A percentile compares a stretch with the other conserved stretches of the same genome.
phyloP scores from a whole-genome alignment of 2,113 vertebrate genomes.

The Pangasianodon hypophthalmus region DNA sequence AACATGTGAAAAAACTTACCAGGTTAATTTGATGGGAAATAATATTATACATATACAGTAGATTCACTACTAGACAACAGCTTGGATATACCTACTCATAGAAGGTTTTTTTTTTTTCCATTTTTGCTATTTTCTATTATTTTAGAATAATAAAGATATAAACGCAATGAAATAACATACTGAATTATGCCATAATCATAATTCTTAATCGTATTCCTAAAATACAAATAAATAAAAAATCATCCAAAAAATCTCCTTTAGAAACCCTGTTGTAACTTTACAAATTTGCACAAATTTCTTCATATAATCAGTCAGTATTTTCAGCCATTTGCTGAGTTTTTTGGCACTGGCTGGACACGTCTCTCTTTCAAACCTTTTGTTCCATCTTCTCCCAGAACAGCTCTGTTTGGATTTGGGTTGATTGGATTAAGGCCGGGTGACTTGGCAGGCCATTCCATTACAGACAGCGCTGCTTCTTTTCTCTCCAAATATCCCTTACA shows the following conservation, averaged over 20 bases:
- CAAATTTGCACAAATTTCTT: not conserved
- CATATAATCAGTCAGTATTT: not conserved
- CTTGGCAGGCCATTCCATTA: constrained; percentile 23
- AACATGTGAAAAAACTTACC: not conserved
- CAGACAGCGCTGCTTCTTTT: not conserved
- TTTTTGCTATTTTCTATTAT: not conserved
- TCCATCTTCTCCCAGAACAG: not conserved
- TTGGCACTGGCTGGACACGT: not conserved
- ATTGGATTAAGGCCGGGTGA: constrained; percentile 16
- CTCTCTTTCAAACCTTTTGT: not conserved
- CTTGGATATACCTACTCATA: not conserved
- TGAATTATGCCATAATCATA: not conserved
- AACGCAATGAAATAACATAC: not conserved
- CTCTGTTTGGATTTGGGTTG: constrained; percentile 11
- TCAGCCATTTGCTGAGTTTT: not conserved
- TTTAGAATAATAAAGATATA: not conserved
- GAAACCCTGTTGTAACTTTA: not conserved
- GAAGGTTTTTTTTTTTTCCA: not conserved
- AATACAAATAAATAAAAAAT: not conserved
- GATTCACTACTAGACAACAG: not conserved
- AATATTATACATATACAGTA: not conserved
- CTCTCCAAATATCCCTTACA: constrained; percentile 11
- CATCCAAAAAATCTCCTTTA: not conserved
- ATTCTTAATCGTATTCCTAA: not conserved
- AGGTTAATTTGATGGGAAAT: not conserved